These are phyloP conservation scores for Chrysomela aeneicollis DNA, from an alignment of 2,888 invertebrate genomes.

Conservation along the genomic window DNA sequence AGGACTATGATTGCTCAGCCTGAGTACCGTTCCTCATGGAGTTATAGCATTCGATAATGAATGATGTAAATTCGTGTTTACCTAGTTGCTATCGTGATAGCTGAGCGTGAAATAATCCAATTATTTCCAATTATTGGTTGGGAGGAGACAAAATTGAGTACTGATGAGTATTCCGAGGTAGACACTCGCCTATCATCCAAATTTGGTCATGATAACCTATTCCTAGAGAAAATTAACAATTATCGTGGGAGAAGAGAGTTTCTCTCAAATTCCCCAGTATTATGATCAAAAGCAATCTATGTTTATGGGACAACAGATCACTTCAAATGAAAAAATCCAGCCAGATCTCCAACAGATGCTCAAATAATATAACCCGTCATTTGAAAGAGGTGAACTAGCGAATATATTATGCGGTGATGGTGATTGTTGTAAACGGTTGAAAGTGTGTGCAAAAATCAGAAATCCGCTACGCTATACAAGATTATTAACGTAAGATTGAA, in stretches of 20 bases:
- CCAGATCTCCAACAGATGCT: background rate
- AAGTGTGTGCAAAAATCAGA: background rate
- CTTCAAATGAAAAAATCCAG: background rate
- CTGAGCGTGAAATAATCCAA: background rate
- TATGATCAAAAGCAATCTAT: background rate
- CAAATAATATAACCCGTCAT: background rate
- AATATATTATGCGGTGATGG: background rate
- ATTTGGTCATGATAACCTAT: background rate
- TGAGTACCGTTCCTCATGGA: too few species aligned
- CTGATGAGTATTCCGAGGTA: too few species aligned
- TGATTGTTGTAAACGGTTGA: background rate
- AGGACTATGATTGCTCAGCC: too few species aligned
- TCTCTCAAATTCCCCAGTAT: background rate
- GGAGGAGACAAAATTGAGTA: background rate
- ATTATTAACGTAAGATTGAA: background rate
- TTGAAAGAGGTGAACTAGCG: background rate
- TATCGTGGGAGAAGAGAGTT: background rate
- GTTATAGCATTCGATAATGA: too few species aligned
- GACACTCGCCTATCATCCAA: background rate
- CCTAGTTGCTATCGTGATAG: background rate
- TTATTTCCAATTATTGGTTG: background rate
- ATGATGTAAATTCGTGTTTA: too few species aligned
- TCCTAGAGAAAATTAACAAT: background rate
- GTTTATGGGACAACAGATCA: background rate
- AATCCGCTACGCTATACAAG: background rate